phyloP scores from a whole-genome alignment of 1,140 invertebrate species.

The Helicoverpa armigera region DNA sequence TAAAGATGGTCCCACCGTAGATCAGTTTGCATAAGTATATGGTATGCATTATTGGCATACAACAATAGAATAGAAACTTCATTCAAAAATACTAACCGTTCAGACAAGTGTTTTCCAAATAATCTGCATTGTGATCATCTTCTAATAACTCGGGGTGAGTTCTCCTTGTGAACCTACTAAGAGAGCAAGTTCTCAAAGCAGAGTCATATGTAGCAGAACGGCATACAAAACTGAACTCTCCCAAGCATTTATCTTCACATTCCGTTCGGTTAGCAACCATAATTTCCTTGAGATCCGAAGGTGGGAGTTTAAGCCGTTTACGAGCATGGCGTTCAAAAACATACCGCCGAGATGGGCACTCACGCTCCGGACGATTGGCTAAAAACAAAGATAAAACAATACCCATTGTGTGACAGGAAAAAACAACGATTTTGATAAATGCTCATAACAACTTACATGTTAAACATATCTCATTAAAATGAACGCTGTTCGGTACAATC shows the following conservation, averaged over 20 bases:
- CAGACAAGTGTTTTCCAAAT: slow-evolving; percentile 96
- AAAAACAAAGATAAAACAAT: slow-evolving; percentile 62
- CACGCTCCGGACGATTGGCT: slow-evolving; percentile 94
- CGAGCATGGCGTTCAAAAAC: slow-evolving; percentile 95
- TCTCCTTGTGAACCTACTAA: slow-evolving; percentile 93
- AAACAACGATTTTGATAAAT: slow-evolving; percentile 27
- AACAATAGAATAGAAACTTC: not conserved
- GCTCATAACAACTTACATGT: slow-evolving; percentile 90
- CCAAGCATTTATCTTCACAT: slow-evolving; percentile 96
- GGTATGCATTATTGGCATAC: too few species aligned
- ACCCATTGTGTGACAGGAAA: slow-evolving; percentile 36
- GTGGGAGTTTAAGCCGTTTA: slow-evolving; percentile 92
- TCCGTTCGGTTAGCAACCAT: slow-evolving; percentile 94
- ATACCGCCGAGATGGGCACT: slow-evolving; percentile 95
- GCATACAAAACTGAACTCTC: slow-evolving; percentile 95
- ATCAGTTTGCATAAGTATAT: not conserved
- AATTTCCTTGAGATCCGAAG: slow-evolving; percentile 93
- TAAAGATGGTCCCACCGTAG: not conserved
- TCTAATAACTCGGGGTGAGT: slow-evolving; percentile 94
- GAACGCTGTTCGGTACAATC: slow-evolving; percentile 94
- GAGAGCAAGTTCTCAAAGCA: slow-evolving; percentile 91
- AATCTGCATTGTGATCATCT: slow-evolving; percentile 95
- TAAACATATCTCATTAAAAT: slow-evolving; percentile 96
- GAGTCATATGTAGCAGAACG: slow-evolving; percentile 94
- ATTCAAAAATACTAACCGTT: slow-evolving; percentile 88